Evolutionary conservation across 2,113 vertebrate species (phyloP).

Genomic region (Sinocyclocheilus rhinocerous): DNA sequence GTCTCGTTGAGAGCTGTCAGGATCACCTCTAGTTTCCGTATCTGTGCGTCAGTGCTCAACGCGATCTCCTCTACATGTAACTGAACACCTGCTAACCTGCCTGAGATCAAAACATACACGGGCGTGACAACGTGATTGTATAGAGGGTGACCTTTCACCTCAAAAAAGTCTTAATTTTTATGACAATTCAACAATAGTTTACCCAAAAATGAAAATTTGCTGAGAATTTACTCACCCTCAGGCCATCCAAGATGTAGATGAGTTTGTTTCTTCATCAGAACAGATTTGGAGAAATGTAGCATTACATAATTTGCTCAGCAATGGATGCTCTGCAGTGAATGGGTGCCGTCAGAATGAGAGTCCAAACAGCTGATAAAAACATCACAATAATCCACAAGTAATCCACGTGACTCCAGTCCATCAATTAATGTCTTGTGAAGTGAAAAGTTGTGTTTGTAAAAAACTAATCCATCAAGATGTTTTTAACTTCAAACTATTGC

Average conservation of each 20-base stretch:
- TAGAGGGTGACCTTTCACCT: not conserved
- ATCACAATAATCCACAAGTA: too few relatives aligned
- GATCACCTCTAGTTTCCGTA: conserved; percentile 80
- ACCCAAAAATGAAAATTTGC: not conserved
- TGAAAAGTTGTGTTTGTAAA: too few relatives aligned
- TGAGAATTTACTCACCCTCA: not conserved
- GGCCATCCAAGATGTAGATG: not conserved
- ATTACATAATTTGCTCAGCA: not conserved
- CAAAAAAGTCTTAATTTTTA: not conserved
- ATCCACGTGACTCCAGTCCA: too few relatives aligned
- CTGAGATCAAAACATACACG: conserved; percentile 66
- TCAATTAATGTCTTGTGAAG: too few relatives aligned
- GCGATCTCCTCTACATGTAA: conserved; percentile 85
- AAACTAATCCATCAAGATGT: too few relatives aligned
- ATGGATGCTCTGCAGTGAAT: not conserved
- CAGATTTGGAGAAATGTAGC: too few relatives aligned
- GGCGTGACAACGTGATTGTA: not conserved
- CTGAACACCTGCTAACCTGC: conserved; percentile 72
- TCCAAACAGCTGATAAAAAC: too few relatives aligned
- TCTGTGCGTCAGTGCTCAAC: conserved; percentile 78
- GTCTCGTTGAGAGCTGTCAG: conserved; percentile 75
- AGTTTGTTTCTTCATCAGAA: not conserved
- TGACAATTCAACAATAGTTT: not conserved
- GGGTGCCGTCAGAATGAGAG: not conserved
- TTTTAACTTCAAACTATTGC: too few relatives aligned